Percentiles rank a stretch among this genome's conserved stretches.
These are phyloP conservation scores for Grammomys dolichurus DNA, from an alignment of 2,113 vertebrate species.

Conservation along the genomic window DNA sequence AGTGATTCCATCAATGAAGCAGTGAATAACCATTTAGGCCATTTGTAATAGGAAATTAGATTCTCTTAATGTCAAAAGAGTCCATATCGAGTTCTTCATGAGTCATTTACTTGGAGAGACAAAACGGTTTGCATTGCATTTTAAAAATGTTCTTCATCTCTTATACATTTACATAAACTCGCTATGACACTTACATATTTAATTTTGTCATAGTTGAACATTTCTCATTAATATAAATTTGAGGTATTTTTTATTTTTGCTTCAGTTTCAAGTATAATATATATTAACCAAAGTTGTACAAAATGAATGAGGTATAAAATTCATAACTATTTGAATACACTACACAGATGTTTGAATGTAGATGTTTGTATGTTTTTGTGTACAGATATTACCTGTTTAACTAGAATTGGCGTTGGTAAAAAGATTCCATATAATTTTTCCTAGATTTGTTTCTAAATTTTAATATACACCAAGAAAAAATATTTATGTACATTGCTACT, in stretches of 20 bases:
- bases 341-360: too few species aligned
- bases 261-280: neutral
- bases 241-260: neutral
- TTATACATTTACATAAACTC: neutral
- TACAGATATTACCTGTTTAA: accelerated
- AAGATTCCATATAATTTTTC: neutral
- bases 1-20: slow-evolving; percentile 1
- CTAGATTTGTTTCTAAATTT: neutral
- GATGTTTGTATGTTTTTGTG: too few species aligned
- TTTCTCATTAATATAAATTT: neutral
- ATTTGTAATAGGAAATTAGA: slow-evolving; percentile 60
- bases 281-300: neutral
- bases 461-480: neutral
- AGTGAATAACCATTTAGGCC: neutral
- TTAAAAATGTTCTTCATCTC: neutral
- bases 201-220: neutral
- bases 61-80: neutral
- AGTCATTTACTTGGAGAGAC: neutral
- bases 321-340: too few species aligned
- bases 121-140: neutral
- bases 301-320: too few species aligned
- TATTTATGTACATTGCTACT: neutral
- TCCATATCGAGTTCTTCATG: neutral
- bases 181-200: neutral
- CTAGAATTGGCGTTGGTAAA: neutral